Evolutionary conservation across 64 coral and sea anemone genomes (phyloP), one percentile per base, ranked within the genome.

Genomic region (Dendrophyllia cribrosa): DNA sequence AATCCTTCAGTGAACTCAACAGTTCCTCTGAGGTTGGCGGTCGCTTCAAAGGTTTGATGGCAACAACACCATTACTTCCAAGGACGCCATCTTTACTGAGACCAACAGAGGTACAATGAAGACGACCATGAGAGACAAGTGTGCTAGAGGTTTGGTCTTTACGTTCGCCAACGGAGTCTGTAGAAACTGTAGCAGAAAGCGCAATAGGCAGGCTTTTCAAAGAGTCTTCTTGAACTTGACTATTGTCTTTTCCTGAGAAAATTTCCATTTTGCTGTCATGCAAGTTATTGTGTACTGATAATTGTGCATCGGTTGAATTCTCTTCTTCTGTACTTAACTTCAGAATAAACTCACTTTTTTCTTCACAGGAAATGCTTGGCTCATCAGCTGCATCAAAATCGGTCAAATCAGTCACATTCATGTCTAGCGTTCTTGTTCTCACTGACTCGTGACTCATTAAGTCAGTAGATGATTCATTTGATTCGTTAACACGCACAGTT

Each of bases 1-100:
- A 94, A 16, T 96, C 22, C 13, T 76, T 67, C n/a, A 96, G 74
- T 47, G 68, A 92, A 25, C 80, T 19, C 77, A 77, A 59, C 60
- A 88, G 88, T 71, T 76, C 91, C 23, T 12, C 64, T 49, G 63
- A 66, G 9, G 19, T 67, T 51, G 80, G 80, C 45, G 80, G 61
- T 61, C 47, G 44, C 34, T 24, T 84, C 13, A 84, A 65, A 1
- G 80, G 80, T 84, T 84, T 65, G n/a, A 84, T 67, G 11, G 60
- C 43, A n/a, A 84, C 63, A 47, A 47, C 6, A 15, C 19, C 43
- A 16, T 7, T 16, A 51, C 1, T 6, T 4, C 0, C 11, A 23
- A 13, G 20, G 80, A 44, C 46, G 22, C 47, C 8, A 65, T 0
- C 44, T 1, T n/a, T 12, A 51, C 16, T 50, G 43, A 67, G 0